Evolutionary conservation across 2,797 vertebrate genomes (phyloP).

Genomic region (Morus bassanus): DNA sequence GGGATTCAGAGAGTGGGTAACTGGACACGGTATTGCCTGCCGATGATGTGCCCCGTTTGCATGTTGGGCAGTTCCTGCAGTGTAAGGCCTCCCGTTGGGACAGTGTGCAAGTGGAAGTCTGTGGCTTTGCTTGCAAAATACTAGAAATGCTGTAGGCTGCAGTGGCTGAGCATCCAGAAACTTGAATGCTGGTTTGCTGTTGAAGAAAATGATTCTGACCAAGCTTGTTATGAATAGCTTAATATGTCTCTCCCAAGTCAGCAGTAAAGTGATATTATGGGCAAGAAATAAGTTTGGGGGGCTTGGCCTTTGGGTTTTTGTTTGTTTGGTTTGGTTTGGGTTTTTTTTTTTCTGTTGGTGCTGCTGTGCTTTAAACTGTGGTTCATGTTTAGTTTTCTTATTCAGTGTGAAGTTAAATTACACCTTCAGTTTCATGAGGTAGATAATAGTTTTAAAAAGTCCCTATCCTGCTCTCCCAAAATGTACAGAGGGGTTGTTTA

Average conservation of each 20-base stretch:
- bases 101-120: neutral
- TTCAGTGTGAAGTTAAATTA: neutral
- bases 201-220: neutral
- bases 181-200: neutral
- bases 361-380: neutral
- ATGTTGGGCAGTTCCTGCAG: neutral
- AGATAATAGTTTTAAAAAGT: neutral
- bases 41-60: neutral
- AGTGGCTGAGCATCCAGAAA: neutral
- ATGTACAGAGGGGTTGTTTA: neutral
- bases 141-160: neutral
- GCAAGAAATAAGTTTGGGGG: neutral
- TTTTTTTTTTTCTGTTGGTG: neutral
- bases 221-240: neutral
- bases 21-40: neutral
- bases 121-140: neutral
- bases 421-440: neutral
- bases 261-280: neutral
- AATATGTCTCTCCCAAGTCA: neutral
- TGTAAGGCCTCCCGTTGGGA: neutral
- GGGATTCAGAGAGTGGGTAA: neutral
- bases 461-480: neutral
- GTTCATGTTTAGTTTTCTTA: neutral
- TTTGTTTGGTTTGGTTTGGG: accelerated
- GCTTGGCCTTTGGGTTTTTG: neutral